These are phyloP conservation scores for Cecropterus lyciades DNA, from an alignment of 1,140 invertebrate species.

Conservation along the genomic window DNA sequence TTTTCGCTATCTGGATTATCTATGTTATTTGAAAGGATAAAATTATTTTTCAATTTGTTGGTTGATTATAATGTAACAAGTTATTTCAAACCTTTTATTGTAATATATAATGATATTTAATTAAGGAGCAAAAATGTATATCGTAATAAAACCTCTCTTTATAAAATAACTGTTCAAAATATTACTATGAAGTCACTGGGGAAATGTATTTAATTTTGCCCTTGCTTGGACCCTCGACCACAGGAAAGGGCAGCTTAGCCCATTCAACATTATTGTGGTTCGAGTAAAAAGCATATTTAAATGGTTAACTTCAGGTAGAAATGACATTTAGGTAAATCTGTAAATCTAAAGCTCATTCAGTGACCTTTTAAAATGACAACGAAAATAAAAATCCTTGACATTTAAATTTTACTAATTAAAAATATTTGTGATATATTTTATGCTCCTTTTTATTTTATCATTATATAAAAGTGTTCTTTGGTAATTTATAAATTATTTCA, in stretches of 20 bases:
- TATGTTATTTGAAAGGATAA: too few relatives aligned
- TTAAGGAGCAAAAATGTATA: neutral
- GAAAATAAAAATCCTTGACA: too few relatives aligned
- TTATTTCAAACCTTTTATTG: too few relatives aligned
- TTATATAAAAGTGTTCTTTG: too few relatives aligned
- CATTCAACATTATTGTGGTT: conserved; percentile 49
- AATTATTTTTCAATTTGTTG: too few relatives aligned
- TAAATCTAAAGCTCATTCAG: neutral
- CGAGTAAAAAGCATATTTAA: conserved; percentile 43
- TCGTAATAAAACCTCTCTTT: neutral
- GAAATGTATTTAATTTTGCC: conserved; percentile 14
- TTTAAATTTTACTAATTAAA: too few relatives aligned
- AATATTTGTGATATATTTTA: too few relatives aligned
- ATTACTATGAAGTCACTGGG: conserved; percentile 5
- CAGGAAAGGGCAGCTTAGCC: conserved; percentile 41
- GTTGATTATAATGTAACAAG: too few relatives aligned
- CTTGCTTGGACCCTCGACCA: conserved; percentile 33
- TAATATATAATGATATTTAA: too few relatives aligned
- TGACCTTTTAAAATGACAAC: neutral
- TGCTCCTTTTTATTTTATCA: too few relatives aligned
- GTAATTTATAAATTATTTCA: too few relatives aligned
- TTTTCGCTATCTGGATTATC: too few relatives aligned
- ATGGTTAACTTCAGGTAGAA: neutral
- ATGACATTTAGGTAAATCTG: conserved; percentile 2
- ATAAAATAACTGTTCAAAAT: conserved; percentile 8